These are phyloP conservation scores for Mus pahari DNA, from an alignment of 2,113 vertebrate genomes.

Conservation along the genomic window DNA sequence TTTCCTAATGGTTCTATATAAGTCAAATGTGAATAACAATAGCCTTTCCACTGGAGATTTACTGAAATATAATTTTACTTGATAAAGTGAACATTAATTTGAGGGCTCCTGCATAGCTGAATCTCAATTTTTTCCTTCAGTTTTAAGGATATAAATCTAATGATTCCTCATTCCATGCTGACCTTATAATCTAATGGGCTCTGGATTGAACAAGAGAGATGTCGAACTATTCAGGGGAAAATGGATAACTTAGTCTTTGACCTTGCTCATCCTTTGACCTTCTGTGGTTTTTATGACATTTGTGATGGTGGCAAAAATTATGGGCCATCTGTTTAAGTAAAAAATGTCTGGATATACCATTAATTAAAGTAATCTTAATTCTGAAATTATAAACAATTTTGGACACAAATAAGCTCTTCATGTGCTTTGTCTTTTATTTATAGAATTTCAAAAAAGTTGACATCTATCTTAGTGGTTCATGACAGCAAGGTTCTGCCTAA, in stretches of 20 bases:
- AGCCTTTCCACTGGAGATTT: constrained; percentile 57
- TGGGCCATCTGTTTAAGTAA: constrained; percentile 74
- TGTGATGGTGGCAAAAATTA: constrained; percentile 80
- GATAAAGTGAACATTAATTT: constrained; percentile 78
- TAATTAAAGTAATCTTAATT: constrained; percentile 37
- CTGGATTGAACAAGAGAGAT: constrained; percentile 82
- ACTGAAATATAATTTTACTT: constrained; percentile 70
- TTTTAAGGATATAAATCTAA: constrained; percentile 82
- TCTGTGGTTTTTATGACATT: constrained; percentile 82
- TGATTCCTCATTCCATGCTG: constrained; percentile 80
- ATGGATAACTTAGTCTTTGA: constrained; percentile 84
- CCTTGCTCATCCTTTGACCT: constrained; percentile 77
- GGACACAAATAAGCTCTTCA: constrained; percentile 8
- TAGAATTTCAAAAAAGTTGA: constrained; percentile 49
- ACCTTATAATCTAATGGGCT: constrained; percentile 87
- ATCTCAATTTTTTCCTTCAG: constrained; percentile 72
- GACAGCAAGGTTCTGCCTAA: neutral
- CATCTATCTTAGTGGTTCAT: neutral
- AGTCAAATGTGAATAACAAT: constrained; percentile 67
- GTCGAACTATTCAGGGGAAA: constrained; percentile 84
- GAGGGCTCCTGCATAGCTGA: constrained; percentile 69
- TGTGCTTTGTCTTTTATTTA: constrained; percentile 13
- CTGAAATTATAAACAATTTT: constrained; percentile 2
- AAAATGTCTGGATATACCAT: constrained; percentile 65
- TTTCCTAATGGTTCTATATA: constrained; percentile 66